Percentiles rank a stretch among this genome's conserved stretches.
These are phyloP conservation scores for Drosophila sproati DNA, from an alignment of 1,140 invertebrate genomes.

Conservation along the genomic window DNA sequence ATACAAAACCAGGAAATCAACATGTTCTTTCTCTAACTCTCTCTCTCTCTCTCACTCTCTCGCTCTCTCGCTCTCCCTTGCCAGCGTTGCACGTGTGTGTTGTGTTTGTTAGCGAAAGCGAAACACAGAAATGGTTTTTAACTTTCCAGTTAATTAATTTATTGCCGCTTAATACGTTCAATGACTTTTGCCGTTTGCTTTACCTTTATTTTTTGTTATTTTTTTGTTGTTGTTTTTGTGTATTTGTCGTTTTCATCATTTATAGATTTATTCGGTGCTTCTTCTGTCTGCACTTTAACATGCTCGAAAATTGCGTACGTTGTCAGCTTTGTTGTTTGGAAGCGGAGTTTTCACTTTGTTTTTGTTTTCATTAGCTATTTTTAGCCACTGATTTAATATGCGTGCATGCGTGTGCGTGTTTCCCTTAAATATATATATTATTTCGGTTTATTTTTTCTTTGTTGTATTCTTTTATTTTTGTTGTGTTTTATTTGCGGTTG, in stretches of 20 bases:
- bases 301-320: constrained; percentile 12
- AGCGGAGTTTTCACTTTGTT: not conserved
- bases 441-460: constrained; percentile 31
- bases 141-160: constrained; percentile 81
- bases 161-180: constrained; percentile 76
- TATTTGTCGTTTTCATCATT: constrained; percentile 34
- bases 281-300: constrained; percentile 11
- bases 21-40: no score
- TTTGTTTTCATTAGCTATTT: constrained; percentile 50
- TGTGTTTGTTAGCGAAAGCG: constrained; percentile 31
- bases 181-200: constrained; percentile 69
- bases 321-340: constrained; percentile 14
- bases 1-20: no score
- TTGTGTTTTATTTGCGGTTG: constrained; percentile 11
- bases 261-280: constrained; percentile 34
- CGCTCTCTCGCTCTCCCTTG: no score
- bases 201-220: not conserved
- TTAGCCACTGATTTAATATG: constrained; percentile 82
- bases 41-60: no score
- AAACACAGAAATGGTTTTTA: constrained; percentile 79
- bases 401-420: constrained; percentile 77
- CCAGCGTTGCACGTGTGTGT: not conserved
- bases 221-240: not conserved
- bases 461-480: constrained; percentile 4
- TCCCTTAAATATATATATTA: constrained; percentile 58